These are phyloP conservation scores for Trimorus sp. DNA, from an alignment of 2,888 invertebrate species.

Conservation along the genomic window DNA sequence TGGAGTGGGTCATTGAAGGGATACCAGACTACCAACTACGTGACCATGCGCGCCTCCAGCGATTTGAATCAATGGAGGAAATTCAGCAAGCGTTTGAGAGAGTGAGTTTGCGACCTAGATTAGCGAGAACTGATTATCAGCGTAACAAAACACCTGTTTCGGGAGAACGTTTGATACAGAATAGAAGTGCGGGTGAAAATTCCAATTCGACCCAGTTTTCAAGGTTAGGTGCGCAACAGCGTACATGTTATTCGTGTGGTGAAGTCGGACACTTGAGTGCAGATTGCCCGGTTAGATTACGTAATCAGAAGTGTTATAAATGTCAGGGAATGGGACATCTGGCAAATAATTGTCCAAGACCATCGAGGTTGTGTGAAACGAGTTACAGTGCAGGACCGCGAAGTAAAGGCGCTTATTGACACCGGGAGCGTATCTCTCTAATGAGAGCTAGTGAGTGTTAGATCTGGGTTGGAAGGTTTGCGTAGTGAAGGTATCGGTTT, in stretches of 20 bases:
- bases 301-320: conserved; percentile 41
- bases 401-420: conserved; percentile 31
- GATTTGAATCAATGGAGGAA: conserved; percentile 40
- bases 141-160: background rate
- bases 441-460: conserved; percentile 30
- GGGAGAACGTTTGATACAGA: background rate
- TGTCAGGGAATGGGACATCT: conserved; percentile 49
- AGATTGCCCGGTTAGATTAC: conserved; percentile 29
- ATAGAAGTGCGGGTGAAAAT: background rate
- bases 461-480: conserved; percentile 15
- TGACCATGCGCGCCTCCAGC: conserved; percentile 63
- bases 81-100: conserved; percentile 63
- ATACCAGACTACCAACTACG: conserved; percentile 59
- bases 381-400: conserved; percentile 1
- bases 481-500: conserved; percentile 21
- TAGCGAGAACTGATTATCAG: background rate
- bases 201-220: background rate
- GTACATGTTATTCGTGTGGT: conserved; percentile 38
- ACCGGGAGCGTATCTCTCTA: conserved; percentile 46
- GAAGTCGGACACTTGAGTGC: conserved; percentile 41
- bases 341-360: conserved; percentile 22
- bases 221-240: conserved; percentile 2
- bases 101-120: conserved; percentile 23
- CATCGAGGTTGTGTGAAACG: conserved; percentile 3
- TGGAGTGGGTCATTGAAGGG: conserved; percentile 66